Evolutionary conservation across 2,113 vertebrate species (phyloP).

Genomic region (Zosterops hypoxanthus): DNA sequence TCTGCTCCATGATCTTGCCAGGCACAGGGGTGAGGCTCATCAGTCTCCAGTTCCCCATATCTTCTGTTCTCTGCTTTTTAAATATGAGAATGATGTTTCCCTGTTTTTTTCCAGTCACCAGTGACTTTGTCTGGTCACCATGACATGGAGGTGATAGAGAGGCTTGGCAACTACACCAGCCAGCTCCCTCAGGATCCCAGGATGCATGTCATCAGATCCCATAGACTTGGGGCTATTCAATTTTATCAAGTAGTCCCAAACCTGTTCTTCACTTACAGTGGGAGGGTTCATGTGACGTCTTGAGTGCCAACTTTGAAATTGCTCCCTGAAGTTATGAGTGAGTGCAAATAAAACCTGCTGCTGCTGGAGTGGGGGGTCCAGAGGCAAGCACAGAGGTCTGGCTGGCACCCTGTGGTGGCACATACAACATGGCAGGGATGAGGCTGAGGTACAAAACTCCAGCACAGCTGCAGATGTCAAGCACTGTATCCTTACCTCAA

Average conservation of each 20-base stretch:
- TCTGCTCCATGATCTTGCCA: background rate
- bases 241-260: background rate
- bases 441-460: background rate
- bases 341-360: background rate
- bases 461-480: background rate
- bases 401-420: background rate
- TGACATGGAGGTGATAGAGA: background rate
- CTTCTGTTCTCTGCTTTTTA: background rate
- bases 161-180: background rate
- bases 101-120: background rate
- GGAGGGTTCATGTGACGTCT: background rate
- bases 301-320: background rate
- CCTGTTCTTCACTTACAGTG: background rate
- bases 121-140: background rate
- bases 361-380: background rate
- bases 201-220: background rate
- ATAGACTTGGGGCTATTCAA: background rate
- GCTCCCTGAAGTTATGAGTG: background rate
- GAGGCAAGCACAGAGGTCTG: fast-evolving
- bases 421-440: fast-evolving
- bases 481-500: background rate
- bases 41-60: background rate
- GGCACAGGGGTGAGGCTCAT: background rate
- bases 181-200: background rate
- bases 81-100: background rate